These are phyloP conservation scores for Esox lucius DNA, from an alignment of 2,797 vertebrate genomes.

Conservation along the genomic window DNA sequence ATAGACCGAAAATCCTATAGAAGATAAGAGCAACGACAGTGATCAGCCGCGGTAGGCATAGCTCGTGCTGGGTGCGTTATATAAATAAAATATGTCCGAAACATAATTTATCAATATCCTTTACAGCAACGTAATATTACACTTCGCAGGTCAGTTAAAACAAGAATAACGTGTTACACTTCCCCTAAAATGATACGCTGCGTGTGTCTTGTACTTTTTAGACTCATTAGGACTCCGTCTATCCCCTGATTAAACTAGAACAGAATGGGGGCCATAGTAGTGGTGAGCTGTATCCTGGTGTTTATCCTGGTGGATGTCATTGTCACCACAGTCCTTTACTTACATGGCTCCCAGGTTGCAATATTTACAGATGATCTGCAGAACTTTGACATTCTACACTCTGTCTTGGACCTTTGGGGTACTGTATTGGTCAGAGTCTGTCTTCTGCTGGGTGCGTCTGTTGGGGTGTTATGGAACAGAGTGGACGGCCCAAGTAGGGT, in stretches of 20 bases:
- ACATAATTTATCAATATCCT: too few relatives aligned
- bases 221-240: too few relatives aligned
- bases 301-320: constrained; percentile 75
- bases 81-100: too few relatives aligned
- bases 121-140: too few relatives aligned
- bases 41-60: not conserved
- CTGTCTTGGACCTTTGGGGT: constrained; percentile 87
- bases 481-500: constrained; percentile 80
- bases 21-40: not conserved
- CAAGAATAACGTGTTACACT: too few relatives aligned
- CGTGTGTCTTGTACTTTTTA: too few relatives aligned
- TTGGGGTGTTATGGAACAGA: constrained; percentile 84
- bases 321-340: constrained; percentile 83
- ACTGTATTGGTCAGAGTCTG: constrained; percentile 79
- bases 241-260: not conserved
- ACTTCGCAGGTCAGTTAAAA: too few relatives aligned
- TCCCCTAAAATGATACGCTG: too few relatives aligned
- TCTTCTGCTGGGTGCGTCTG: constrained; percentile 82
- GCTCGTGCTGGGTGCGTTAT: too few relatives aligned
- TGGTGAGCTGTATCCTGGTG: constrained; percentile 68
- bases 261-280: constrained; percentile 76
- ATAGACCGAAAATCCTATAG: not conserved
- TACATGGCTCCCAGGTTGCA: constrained; percentile 66
- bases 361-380: constrained; percentile 75
- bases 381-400: constrained; percentile 82